Base-by-base conservation (phyloP, 2,888 invertebrate species). In the Pristionchus arcanus region DNA sequence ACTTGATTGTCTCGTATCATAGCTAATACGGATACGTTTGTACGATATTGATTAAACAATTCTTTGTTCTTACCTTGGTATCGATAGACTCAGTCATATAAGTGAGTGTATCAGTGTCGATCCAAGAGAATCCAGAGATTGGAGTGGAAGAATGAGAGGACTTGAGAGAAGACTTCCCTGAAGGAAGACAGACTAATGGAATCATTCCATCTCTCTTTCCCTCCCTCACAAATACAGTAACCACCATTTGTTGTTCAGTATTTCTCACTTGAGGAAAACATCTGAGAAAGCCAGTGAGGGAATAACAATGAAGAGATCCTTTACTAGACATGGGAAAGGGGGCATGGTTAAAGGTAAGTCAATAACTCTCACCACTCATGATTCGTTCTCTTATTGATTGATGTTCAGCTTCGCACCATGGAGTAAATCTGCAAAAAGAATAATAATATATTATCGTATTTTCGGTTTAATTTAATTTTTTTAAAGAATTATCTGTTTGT, bases 1-100 rank as follows among this genome's bases (percentile, higher is more conserved):
- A 66, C 66, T 66, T 28, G 9, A 66, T 66, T 66, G 28, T 66
- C 13, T 66, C 28, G 66, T 66, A 28, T 66, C 28, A 25, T 66
- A 25, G 28, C 28, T 28, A 28, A n/a, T 66, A 59, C 13, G 42
- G 42, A 49, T 9, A 9, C 4, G 4, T 7, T 49, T 49, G 42
- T 0, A 25, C 59, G 25, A 59, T 59, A 59, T 59, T 59, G 59
- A 25, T 59, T 59, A 42, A 42, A 21, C 49, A 34, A 25, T 15
- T 81, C 5, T 16, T 37, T 53, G 19, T 15, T 7, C n/a, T 25
- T 3, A 89, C 89, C 81, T 89, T 89, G 37, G n/a, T 37, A 59
- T 55, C n/a, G 63, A 37, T n/a, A n/a, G 89, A 81, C 25, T 89
- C 89, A 11, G 89, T 81, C 89, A 89, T 89, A 21, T 89, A 89